These are phyloP conservation scores for Lathronympha strigana DNA, from an alignment of 2,888 invertebrate genomes.

Conservation along the genomic window DNA sequence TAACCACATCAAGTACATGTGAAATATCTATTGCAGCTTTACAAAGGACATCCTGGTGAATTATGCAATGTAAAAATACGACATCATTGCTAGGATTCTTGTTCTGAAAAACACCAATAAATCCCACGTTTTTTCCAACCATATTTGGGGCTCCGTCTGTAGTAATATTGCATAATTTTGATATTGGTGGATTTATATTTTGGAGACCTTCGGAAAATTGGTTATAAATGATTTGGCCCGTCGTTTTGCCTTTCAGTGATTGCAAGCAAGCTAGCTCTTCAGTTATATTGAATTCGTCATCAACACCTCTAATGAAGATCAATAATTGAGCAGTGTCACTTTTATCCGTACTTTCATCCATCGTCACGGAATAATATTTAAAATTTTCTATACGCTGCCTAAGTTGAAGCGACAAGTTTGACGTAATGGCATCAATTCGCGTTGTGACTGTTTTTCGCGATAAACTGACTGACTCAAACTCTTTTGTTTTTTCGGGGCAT, in stretches of 20 bases:
- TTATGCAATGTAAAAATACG: slow-evolving; percentile 43
- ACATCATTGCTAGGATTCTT: slow-evolving; percentile 34
- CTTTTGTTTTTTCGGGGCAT: slow-evolving; percentile 40
- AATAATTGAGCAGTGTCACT: slow-evolving; percentile 42
- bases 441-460: neutral
- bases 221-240: slow-evolving; percentile 43
- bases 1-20: slow-evolving; percentile 41
- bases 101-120: slow-evolving; percentile 44
- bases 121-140: slow-evolving; percentile 43
- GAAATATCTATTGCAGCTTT: slow-evolving; percentile 42
- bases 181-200: slow-evolving; percentile 41
- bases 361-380: slow-evolving; percentile 36
- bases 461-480: slow-evolving; percentile 17
- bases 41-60: slow-evolving; percentile 44
- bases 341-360: slow-evolving; percentile 48
- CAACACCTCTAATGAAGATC: slow-evolving; percentile 47
- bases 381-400: neutral
- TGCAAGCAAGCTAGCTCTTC: slow-evolving; percentile 44
- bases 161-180: slow-evolving; percentile 42
- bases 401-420: neutral
- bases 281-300: slow-evolving; percentile 42
- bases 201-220: slow-evolving; percentile 40
- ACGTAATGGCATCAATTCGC: neutral
- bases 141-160: slow-evolving; percentile 44
- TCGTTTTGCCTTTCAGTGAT: slow-evolving; percentile 43